These are phyloP conservation scores for Anarrhichthys ocellatus DNA, from an alignment of 2,113 vertebrate genomes.

Conservation along the genomic window DNA sequence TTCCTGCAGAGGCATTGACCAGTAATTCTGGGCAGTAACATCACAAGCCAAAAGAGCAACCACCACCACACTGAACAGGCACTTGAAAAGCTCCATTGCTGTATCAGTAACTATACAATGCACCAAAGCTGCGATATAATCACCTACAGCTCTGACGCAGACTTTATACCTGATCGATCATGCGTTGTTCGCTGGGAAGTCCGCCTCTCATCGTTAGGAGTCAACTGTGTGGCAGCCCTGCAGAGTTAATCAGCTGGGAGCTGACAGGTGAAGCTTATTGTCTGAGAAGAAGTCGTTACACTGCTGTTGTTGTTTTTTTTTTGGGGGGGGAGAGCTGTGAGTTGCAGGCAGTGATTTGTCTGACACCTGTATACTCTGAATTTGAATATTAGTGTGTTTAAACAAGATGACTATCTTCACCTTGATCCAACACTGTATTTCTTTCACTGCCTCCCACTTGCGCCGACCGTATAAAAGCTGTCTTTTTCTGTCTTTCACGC, in stretches of 20 bases:
- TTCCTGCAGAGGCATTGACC: slow-evolving; percentile 23
- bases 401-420: slow-evolving; percentile 13
- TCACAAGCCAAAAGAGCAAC: slow-evolving; percentile 26
- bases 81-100: slow-evolving; percentile 55
- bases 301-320: slow-evolving; percentile 10
- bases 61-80: slow-evolving; percentile 48
- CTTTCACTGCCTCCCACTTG: slow-evolving; percentile 28
- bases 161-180: slow-evolving; percentile 59
- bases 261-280: slow-evolving; percentile 70
- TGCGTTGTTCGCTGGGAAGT: slow-evolving; percentile 6
- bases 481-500: slow-evolving; percentile 22
- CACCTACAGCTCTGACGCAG: neutral
- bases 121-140: slow-evolving; percentile 16
- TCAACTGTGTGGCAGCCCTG: slow-evolving; percentile 66
- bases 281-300: slow-evolving; percentile 53
- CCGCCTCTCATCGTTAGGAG: slow-evolving; percentile 65
- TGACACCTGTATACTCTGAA: slow-evolving; percentile 35
- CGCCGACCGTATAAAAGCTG: slow-evolving; percentile 34
- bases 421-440: slow-evolving; percentile 2
- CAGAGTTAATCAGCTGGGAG: slow-evolving; percentile 67
- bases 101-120: slow-evolving; percentile 10
- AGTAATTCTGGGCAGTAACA: slow-evolving; percentile 40
- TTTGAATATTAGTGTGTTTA: slow-evolving; percentile 19
- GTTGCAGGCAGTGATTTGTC: slow-evolving; percentile 15
- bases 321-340: neutral